phyloP scores from a whole-genome alignment of 2,113 vertebrate species.

The Catharus minimus region DNA sequence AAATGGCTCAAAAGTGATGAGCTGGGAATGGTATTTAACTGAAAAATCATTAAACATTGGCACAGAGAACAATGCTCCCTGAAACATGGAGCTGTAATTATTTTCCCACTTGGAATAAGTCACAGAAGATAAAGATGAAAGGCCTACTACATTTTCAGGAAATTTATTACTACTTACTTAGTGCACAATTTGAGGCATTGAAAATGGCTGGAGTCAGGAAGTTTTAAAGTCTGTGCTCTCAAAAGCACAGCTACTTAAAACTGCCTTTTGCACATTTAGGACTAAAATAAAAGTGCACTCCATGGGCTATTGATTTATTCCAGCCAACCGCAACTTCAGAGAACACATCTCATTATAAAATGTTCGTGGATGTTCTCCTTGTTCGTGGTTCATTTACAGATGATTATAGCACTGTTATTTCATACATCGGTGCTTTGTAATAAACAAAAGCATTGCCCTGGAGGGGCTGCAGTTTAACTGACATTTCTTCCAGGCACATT shows the following conservation, averaged over 20 bases:
- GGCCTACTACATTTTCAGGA: neutral
- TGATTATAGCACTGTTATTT: conserved; percentile 35
- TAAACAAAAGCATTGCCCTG: conserved; percentile 15
- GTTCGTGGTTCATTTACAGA: conserved; percentile 24
- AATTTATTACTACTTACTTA: conserved; percentile 27
- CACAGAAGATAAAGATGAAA: conserved; percentile 43
- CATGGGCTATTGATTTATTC: conserved; percentile 37
- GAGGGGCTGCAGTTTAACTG: neutral
- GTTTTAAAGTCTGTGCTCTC: conserved; percentile 10
- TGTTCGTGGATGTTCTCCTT: neutral
- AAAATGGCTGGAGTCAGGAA: conserved; percentile 45
- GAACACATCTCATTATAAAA: neutral
- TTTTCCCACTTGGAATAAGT: conserved; percentile 13
- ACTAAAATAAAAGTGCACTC: conserved; percentile 3
- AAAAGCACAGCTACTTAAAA: conserved; percentile 6
- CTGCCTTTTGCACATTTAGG: conserved; percentile 9
- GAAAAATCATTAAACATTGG: neutral
- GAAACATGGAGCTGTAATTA: neutral
- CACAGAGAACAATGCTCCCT: neutral
- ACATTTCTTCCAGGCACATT: neutral
- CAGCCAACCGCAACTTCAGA: neutral
- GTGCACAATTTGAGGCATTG: neutral
- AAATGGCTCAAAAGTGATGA: conserved; percentile 19
- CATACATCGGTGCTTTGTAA: conserved; percentile 14
- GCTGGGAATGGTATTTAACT: neutral